These are phyloP conservation scores for Holothuria glaberrima DNA, from an alignment of 35 echinoderm and acorn worm genomes.

Conservation along the genomic window DNA sequence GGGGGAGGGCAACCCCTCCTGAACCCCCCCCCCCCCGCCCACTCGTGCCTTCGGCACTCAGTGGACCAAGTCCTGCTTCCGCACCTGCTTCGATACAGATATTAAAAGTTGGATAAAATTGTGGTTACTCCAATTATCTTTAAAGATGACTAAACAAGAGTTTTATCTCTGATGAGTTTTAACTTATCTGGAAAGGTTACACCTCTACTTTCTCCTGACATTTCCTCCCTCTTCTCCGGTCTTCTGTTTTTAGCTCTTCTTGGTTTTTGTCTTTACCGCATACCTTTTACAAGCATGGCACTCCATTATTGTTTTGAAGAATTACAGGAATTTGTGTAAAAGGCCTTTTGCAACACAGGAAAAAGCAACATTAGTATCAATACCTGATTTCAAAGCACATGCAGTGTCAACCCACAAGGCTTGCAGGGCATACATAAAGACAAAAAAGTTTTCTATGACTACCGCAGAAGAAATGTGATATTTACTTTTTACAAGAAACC, in stretches of 20 bases:
- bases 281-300: neutral
- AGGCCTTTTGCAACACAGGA: neutral
- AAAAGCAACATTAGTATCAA: neutral
- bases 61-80: too few relatives aligned
- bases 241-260: neutral
- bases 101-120: too few relatives aligned
- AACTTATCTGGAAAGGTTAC: constrained; percentile 1
- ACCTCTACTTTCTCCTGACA: neutral
- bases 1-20: too few relatives aligned
- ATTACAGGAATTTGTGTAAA: neutral
- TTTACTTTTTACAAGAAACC: neutral
- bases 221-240: neutral
- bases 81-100: too few relatives aligned
- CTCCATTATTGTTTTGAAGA: neutral
- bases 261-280: neutral
- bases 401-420: neutral
- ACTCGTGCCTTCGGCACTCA: too few relatives aligned
- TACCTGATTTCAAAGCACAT: neutral
- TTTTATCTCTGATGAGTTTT: neutral
- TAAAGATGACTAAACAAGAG: too few relatives aligned
- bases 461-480: constrained; percentile 8
- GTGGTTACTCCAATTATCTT: too few relatives aligned
- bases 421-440: neutral
- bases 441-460: neutral
- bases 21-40: too few relatives aligned